Conservation (phyloP, 2,113 vertebrate species). For the Cryptomyrus ogoouensis region DNA sequence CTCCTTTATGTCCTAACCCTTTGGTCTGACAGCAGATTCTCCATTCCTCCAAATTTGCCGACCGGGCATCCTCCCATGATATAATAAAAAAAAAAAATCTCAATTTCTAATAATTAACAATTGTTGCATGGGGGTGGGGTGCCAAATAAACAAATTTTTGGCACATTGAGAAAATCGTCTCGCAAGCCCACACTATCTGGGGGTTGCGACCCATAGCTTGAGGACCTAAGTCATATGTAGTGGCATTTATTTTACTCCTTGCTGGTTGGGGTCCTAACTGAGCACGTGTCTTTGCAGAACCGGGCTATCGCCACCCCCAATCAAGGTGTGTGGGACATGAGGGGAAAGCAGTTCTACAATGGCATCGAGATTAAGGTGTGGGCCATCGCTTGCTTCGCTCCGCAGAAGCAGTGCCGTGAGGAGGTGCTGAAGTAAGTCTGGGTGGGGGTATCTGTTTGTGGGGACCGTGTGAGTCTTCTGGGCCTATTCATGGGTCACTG, state of each 20-base stretch:
- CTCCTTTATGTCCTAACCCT: background rate
- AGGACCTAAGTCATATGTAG: background rate
- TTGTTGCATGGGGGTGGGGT: background rate
- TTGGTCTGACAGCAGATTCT: background rate
- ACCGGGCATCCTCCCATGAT: background rate
- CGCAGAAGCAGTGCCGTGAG: constrained; percentile 96
- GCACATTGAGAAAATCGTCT: background rate
- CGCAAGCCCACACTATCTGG: background rate
- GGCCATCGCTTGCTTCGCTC: constrained; percentile 98
- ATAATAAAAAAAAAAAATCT: background rate
- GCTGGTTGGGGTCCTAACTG: background rate
- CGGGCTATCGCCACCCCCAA: constrained; percentile 97
- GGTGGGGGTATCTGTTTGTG: background rate
- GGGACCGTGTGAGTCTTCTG: background rate
- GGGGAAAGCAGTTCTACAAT: constrained; percentile 98
- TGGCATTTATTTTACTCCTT: background rate
- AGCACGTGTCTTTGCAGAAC: constrained; percentile 67
- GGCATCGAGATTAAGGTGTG: constrained; percentile 99
- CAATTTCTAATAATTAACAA: background rate
- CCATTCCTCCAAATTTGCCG: background rate
- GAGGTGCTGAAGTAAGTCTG: constrained; percentile 94
- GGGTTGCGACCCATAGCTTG: background rate
- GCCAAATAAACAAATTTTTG: background rate
- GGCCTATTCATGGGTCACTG: background rate
- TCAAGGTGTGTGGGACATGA: constrained; percentile 99